These are phyloP conservation scores for Lithophane ornitopus DNA, from an alignment of 2,888 invertebrate genomes.

Conservation along the genomic window DNA sequence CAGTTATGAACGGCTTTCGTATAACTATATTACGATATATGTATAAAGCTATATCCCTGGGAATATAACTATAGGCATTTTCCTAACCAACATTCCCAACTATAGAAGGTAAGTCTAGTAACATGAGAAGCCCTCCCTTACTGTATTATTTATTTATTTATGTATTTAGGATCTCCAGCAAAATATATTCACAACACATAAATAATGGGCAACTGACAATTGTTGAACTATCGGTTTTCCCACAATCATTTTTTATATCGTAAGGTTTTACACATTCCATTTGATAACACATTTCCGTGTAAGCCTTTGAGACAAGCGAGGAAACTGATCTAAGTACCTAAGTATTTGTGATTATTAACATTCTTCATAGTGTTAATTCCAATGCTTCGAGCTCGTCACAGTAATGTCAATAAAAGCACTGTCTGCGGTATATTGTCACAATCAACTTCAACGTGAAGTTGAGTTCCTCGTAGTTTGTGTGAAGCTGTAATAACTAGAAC, in stretches of 20 bases:
- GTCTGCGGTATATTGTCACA: slow-evolving; percentile 1
- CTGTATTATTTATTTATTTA: background rate
- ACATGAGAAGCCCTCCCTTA: background rate
- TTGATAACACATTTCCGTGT: background rate
- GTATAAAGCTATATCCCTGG: too few relatives aligned
- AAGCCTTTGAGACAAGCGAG: background rate
- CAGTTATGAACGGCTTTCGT: too few relatives aligned
- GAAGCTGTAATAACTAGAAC: slow-evolving; percentile 1
- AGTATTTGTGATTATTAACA: background rate
- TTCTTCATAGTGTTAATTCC: slow-evolving; percentile 5
- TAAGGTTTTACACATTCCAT: background rate
- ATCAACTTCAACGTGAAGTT: background rate
- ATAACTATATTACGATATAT: too few relatives aligned
- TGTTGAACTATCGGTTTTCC: background rate
- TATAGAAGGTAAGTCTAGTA: background rate
- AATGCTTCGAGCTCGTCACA: background rate
- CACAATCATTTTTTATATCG: background rate
- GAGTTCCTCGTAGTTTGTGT: background rate
- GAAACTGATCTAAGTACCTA: background rate
- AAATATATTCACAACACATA: background rate
- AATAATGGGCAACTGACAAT: background rate
- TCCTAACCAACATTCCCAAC: background rate
- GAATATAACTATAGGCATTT: background rate
- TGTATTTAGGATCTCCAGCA: background rate
- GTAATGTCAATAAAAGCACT: background rate